Evolutionary conservation across 92 coral and sea anemone species (phyloP), one percentile per base, ranked within the genome.

Genomic region (Galaxea fascicularis): DNA sequence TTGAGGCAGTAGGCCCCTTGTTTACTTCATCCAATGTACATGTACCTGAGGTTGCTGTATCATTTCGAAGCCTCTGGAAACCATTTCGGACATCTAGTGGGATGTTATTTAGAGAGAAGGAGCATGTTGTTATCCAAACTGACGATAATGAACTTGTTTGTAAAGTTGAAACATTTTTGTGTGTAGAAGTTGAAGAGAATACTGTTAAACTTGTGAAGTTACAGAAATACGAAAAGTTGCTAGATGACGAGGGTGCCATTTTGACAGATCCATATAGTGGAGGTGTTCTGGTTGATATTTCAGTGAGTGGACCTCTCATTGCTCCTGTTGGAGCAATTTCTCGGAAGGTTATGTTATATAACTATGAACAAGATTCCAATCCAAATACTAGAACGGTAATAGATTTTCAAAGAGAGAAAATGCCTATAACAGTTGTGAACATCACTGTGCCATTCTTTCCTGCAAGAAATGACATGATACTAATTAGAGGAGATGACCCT

Each of bases 371-470:
- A 68, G 86, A 12, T 44, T 20, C 17, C 53, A 46, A 52, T 81
- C 60, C 65, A 45, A 45, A 65, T 35, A 27, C 74, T 24, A 62
- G 80, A 65, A 74, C 74, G 63, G 88, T 84, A 41, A 54, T 84
- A 10, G 76, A 84, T 46, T 85, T 85, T 85, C 83, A 76, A 77
- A 85, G 89, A 45, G 80, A 77, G 51, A 16, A 46, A 63, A 44
- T 85, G 69, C 84, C 89, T 4, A 49, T 76, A 30, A 25, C 75
- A 31, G 49, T 28, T 65, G 68, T 69, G 11, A 62, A 62, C 76
- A 64, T 77, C 57, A 53, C 59, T 65, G 77, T 85, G 76, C 89
- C 89, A 49, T 85, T 85, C 70, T 85, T 30, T 70, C 89, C 89
- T 30, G n/a, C 47, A 78, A 71, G 49, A 41, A 64, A 85, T 53